Evolutionary conservation across 2,113 vertebrate genomes (phyloP).

Genomic region (Chaetodon trifascialis): DNA sequence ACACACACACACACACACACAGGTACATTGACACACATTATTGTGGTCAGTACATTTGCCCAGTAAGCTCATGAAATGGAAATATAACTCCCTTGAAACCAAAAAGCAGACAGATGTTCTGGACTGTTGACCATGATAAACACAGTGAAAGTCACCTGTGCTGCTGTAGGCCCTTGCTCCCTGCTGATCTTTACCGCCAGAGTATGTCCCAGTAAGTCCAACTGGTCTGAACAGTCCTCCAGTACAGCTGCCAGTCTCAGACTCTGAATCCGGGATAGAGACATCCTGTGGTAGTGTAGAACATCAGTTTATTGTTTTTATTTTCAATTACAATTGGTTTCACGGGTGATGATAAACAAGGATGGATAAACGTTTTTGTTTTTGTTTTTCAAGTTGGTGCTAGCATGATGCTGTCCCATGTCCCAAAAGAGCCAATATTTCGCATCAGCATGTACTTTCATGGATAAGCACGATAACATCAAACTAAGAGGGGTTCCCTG

Average conservation of each 20-base stretch:
- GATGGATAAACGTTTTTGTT: neutral
- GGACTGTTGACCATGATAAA: neutral
- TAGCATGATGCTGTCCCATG: neutral
- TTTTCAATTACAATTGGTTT: too few species aligned
- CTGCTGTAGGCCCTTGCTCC: neutral
- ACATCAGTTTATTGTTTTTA: neutral
- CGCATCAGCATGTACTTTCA: neutral
- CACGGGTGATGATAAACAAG: neutral
- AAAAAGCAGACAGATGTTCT: conserved; percentile 23
- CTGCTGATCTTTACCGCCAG: conserved; percentile 33
- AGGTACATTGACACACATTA: neutral
- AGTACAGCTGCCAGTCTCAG: conserved; percentile 54
- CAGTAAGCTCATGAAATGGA: neutral
- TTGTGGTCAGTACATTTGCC: neutral
- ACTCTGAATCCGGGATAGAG: conserved; percentile 53
- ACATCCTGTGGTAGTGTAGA: conserved; percentile 40
- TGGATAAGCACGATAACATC: too few species aligned
- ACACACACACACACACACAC: too few species aligned
- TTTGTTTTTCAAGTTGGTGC: neutral
- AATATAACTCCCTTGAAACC: neutral
- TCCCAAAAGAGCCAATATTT: neutral
- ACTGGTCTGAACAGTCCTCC: conserved; percentile 61
- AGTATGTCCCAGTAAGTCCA: conserved; percentile 54
- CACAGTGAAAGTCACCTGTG: conserved; percentile 40
- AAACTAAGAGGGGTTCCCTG: too few species aligned